Percentiles rank a stretch among this genome's conserved stretches.
Conservation (phyloP, 2,113 vertebrate genomes). For the Engraulis encrasicolus region DNA sequence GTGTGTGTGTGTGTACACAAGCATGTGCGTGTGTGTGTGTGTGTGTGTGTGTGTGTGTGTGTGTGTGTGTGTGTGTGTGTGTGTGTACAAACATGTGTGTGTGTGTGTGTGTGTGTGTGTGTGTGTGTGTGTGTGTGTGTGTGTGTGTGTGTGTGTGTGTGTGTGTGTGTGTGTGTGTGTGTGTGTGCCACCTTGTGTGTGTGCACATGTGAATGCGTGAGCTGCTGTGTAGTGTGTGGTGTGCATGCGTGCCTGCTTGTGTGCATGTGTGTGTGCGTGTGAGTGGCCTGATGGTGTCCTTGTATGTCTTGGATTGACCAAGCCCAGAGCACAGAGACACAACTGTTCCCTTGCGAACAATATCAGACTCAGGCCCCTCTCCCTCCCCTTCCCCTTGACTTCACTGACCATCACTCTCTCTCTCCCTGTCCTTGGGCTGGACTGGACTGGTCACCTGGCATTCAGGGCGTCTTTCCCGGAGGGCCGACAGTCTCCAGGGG, state of each 20-base stretch:
- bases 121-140: no score
- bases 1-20: not conserved
- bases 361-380: not conserved
- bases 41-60: not conserved
- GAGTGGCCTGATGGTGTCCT: constrained; percentile 3
- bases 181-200: not conserved
- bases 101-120: constrained; percentile 9
- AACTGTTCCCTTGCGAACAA: not conserved
- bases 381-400: no score
- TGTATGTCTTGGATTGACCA: not conserved
- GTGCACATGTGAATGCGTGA: not conserved
- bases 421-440: no score
- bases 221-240: not conserved
- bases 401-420: no score
- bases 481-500: no score
- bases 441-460: no score
- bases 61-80: constrained; percentile 1
- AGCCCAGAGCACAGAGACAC: not conserved
- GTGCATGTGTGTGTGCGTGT: not conserved
- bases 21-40: not conserved
- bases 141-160: not conserved
- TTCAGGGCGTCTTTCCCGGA: no score
- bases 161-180: not conserved
- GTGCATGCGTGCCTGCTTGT: not conserved
- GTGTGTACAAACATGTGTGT: not conserved